Base-by-base conservation (phyloP, 2,888 invertebrate species). In the Teleiodes luculella region DNA sequence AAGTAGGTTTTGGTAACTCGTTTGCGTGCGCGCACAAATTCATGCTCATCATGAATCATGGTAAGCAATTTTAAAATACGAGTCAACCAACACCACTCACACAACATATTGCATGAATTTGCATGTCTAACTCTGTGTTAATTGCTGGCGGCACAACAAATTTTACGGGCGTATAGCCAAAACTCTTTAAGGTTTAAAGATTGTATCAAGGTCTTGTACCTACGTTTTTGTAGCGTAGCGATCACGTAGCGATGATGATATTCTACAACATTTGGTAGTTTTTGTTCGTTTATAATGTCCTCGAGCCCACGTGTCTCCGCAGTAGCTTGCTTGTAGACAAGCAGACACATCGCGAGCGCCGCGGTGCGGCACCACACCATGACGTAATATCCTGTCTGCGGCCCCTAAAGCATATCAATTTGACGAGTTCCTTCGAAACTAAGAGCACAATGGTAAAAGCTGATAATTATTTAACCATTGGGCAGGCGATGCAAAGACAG, bases 301-400 rank as follows among this genome's bases (percentile, higher is more conserved):
- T n/a, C n/a, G n/a, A n/a, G n/a, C n/a, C n/a, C n/a, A n/a, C n/a
- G n/a, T n/a, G n/a, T n/a, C 31, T 10, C 31, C 37, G 1, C 37
- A 10, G 20, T 24, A 43, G 43, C 18, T 24, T n/a, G 43, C 14
- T 43, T 11, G 43, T n/a, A 43, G 30, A 18, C 52, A n/a, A n/a
- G n/a, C n/a, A n/a, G n/a, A n/a, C n/a, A n/a, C n/a, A n/a, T 39
- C 54, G 41, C 48, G 43, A 52, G 53, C 46, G 50, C 18, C 18
- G 18, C 33, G 39, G 35, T 48, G 28, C 39, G 20, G 10, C 8
- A 54, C 43, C 53, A 50, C 35, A 43, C 36, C 24, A 63, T 76
- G 66, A 75, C 66, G 72, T 72, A 66, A 74, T 66, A 67, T 72
- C 66, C 69, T 66, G 63, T 57, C 62, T 59, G 61, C 56, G 57